These are phyloP conservation scores for Meteorus cinctellus DNA, from an alignment of 2,888 invertebrate species.

Conservation along the genomic window DNA sequence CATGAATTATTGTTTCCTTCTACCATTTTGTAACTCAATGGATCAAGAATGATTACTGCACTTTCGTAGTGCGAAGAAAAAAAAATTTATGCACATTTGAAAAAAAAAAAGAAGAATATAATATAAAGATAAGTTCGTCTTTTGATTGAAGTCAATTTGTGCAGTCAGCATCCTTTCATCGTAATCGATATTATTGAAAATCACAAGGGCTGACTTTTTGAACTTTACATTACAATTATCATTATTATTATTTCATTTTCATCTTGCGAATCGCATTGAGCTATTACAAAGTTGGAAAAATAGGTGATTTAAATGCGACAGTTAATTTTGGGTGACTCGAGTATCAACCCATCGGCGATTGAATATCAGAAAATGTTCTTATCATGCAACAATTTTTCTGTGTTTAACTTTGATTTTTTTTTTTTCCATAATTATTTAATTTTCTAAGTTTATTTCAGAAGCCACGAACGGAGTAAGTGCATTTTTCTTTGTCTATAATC, in stretches of 20 bases:
- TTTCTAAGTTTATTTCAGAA: constrained; percentile 3
- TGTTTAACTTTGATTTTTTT: constrained; percentile 15
- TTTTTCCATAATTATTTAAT: neutral
- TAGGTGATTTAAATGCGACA: constrained; percentile 57
- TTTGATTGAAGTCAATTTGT: constrained; percentile 19
- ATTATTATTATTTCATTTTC: neutral
- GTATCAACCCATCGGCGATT: constrained; percentile 26
- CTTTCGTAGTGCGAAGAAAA: neutral
- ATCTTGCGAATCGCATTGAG: constrained; percentile 44
- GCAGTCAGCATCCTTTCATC: constrained; percentile 27
- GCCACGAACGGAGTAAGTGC: neutral
- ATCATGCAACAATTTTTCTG: constrained; percentile 23
- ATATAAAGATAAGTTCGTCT: neutral
- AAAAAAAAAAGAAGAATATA: neutral
- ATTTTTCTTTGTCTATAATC: neutral
- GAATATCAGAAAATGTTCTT: constrained; percentile 28
- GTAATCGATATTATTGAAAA: neutral
- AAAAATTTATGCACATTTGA: neutral
- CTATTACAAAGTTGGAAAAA: constrained; percentile 68
- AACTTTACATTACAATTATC: neutral
- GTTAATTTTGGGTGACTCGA: constrained; percentile 23
- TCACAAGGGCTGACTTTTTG: neutral
- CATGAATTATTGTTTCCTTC: neutral
- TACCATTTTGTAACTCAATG: neutral
- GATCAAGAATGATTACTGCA: neutral